These are phyloP conservation scores for Marcusenius ussheri DNA, from an alignment of 2,113 vertebrate species.

Conservation along the genomic window DNA sequence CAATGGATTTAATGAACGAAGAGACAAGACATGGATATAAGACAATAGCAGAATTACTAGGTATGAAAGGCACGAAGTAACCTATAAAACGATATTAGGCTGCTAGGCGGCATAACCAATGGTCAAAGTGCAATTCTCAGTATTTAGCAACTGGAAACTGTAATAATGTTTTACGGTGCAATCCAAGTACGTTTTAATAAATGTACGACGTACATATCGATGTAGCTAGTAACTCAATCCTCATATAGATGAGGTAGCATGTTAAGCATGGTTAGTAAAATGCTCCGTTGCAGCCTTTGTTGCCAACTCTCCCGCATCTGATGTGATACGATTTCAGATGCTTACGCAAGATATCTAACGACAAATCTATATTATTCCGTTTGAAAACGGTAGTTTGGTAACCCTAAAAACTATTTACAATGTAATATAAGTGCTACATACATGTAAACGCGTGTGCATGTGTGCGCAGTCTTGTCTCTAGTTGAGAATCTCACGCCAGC, in stretches of 20 bases:
- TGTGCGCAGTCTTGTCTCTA: not conserved
- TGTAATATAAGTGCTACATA: not conserved
- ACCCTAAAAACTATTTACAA: not conserved
- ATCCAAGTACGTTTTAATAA: not conserved
- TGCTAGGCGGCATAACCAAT: not conserved
- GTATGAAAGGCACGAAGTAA: conserved; percentile 2
- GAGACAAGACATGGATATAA: conserved; percentile 15
- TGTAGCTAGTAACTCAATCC: not conserved
- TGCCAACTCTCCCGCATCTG: not conserved
- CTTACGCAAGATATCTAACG: not conserved
- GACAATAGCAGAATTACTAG: conserved; percentile 1
- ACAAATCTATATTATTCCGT: not conserved
- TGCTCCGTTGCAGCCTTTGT: not conserved
- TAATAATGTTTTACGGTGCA: not conserved
- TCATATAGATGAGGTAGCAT: not conserved
- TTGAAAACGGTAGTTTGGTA: not conserved
- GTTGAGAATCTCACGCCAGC: not conserved
- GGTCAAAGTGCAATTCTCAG: not conserved
- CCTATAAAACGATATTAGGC: not conserved
- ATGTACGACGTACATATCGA: not conserved
- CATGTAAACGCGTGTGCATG: not conserved
- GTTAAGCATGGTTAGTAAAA: not conserved
- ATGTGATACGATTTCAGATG: not conserved
- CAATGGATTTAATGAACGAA: conserved; percentile 11
- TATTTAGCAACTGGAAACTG: not conserved